phyloP scores from a whole-genome alignment of 1,140 invertebrate genomes.

The Bradysia coprophila region DNA sequence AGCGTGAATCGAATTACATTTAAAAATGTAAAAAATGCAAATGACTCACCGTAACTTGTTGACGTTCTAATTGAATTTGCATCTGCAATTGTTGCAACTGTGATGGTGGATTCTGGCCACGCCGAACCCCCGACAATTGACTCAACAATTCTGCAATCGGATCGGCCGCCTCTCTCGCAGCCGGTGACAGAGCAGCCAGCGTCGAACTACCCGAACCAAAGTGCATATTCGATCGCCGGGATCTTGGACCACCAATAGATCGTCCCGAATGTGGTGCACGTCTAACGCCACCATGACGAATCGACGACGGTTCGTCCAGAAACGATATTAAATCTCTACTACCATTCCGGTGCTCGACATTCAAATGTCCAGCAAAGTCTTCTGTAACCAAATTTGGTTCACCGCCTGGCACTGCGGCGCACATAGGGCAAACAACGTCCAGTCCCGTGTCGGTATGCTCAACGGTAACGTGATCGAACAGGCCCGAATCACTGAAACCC shows the following conservation, averaged over 20 bases:
- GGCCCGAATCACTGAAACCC: slow-evolving; percentile 81
- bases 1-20: neutral
- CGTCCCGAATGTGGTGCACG: slow-evolving; percentile 67
- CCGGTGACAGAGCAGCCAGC: slow-evolving; percentile 57
- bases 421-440: slow-evolving; percentile 81
- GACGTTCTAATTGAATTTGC: slow-evolving; percentile 72
- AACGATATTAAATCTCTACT: slow-evolving; percentile 74
- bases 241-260: slow-evolving; percentile 52
- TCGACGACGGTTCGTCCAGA: slow-evolving; percentile 70
- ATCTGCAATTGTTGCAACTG: slow-evolving; percentile 78
- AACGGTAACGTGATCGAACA: slow-evolving; percentile 82
- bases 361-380: slow-evolving; percentile 92
- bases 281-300: slow-evolving; percentile 60
- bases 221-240: slow-evolving; percentile 77
- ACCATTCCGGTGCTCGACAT: slow-evolving; percentile 79
- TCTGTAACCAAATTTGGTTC: slow-evolving; percentile 96
- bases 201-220: slow-evolving; percentile 70
- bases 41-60: slow-evolving; percentile 50
- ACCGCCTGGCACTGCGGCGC: slow-evolving; percentile 84
- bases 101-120: slow-evolving; percentile 47
- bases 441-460: slow-evolving; percentile 22
- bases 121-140: slow-evolving; percentile 75
- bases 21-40: neutral
- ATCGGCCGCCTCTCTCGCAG: slow-evolving; percentile 75
- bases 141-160: slow-evolving; percentile 86